A percentile compares a stretch with the other conserved stretches of the same genome.
Evolutionary conservation across 2,113 vertebrate species (phyloP).

Genomic region (Rhynchomys soricoides): DNA sequence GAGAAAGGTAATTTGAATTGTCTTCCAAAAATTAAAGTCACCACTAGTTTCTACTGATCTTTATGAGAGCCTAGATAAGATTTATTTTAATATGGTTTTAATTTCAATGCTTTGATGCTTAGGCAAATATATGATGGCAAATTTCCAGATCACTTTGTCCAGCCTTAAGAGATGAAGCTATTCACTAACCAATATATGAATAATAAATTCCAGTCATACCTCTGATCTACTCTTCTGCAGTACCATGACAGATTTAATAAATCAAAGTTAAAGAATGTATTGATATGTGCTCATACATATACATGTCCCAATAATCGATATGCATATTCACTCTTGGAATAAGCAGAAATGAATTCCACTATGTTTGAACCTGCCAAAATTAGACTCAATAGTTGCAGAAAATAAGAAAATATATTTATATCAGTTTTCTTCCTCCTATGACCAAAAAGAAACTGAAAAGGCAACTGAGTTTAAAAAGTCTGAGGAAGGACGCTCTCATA

Average conservation of each 20-base stretch:
- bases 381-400: neutral
- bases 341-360: neutral
- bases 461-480: too few relatives aligned
- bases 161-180: neutral
- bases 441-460: neutral
- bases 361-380: neutral
- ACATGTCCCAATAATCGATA: neutral
- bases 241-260: neutral
- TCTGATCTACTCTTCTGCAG: neutral
- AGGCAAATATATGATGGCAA: conserved; percentile 30
- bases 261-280: neutral
- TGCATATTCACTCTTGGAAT: neutral
- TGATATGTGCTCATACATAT: neutral
- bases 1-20: neutral
- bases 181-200: neutral
- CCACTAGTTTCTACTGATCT: neutral
- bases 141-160: neutral
- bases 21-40: neutral
- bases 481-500: neutral
- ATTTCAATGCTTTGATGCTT: neutral
- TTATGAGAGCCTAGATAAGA: neutral
- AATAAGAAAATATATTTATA: neutral
- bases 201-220: neutral
- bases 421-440: neutral
- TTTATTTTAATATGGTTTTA: conserved; percentile 13